Percentiles rank a stretch among this genome's conserved stretches.
Evolutionary conservation across 2,113 vertebrate genomes (phyloP).

Genomic region (Pitta sordida): DNA sequence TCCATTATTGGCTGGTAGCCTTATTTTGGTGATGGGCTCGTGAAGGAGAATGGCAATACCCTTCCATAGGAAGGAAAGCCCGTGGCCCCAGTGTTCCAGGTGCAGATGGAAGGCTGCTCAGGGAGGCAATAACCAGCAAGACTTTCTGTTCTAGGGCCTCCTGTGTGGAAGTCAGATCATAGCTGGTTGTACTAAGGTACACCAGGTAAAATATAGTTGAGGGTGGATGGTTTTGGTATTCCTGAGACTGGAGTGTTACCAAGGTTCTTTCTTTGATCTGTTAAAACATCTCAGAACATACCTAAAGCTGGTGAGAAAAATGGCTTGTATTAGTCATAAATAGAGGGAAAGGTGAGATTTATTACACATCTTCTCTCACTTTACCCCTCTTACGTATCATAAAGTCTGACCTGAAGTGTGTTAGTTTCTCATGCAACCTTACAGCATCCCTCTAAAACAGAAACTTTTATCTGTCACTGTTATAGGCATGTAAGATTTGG

Average conservation of each 20-base stretch:
- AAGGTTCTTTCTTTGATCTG: background rate
- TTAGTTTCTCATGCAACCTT: background rate
- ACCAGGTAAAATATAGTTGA: background rate
- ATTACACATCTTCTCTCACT: background rate
- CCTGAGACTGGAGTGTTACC: background rate
- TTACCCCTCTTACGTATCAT: background rate
- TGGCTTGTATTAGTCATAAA: background rate
- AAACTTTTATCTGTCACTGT: background rate
- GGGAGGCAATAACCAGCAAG: background rate
- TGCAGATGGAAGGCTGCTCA: background rate
- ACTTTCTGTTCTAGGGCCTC: too few species aligned
- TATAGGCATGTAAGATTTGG: rapidly evolving
- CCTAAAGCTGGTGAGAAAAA: background rate
- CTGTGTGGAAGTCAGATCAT: too few species aligned
- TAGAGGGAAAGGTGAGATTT: background rate
- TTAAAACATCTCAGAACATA: background rate
- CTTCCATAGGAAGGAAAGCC: background rate
- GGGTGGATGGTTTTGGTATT: background rate
- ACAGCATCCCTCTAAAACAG: background rate
- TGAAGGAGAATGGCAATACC: background rate
- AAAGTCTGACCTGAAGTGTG: background rate
- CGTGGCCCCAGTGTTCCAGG: background rate
- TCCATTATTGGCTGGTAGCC: background rate
- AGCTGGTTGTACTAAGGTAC: background rate
- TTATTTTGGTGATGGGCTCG: background rate